Conservation (phyloP, 2,113 vertebrate genomes). For the Clarias gariepinus region DNA sequence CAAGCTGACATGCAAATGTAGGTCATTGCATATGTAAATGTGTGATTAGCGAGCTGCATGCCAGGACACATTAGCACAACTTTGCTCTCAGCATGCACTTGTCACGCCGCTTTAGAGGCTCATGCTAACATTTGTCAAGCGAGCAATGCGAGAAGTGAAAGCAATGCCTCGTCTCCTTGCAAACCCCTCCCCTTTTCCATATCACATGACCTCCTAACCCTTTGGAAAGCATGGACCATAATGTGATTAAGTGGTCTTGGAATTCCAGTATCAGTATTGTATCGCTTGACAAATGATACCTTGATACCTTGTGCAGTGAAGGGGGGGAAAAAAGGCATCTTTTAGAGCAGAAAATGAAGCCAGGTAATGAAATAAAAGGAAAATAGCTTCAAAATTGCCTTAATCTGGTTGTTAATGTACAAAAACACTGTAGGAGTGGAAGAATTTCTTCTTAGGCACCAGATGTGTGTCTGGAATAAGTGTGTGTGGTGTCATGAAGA, state of each 20-base stretch:
- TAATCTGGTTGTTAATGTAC: slow-evolving; percentile 6
- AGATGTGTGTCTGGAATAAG: slow-evolving; percentile 50
- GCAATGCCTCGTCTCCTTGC: slow-evolving; percentile 72
- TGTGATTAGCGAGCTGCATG: slow-evolving; percentile 98
- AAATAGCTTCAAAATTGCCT: background rate
- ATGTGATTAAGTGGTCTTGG: no score
- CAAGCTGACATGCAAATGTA: slow-evolving; percentile 99
- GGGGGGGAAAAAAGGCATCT: background rate
- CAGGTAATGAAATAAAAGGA: background rate
- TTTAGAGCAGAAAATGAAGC: background rate
- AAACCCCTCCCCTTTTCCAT: background rate
- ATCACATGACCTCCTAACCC: slow-evolving; percentile 14
- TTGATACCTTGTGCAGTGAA: background rate
- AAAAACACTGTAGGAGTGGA: slow-evolving; percentile 4
- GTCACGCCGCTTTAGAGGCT: slow-evolving; percentile 92
- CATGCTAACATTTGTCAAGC: slow-evolving; percentile 94
- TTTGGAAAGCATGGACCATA: background rate
- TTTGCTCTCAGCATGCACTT: slow-evolving; percentile 98
- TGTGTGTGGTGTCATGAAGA: slow-evolving; percentile 60
- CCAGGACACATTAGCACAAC: slow-evolving; percentile 98
- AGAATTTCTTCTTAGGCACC: slow-evolving; percentile 32
- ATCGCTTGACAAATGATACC: background rate
- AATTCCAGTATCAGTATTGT: no score
- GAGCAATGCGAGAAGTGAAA: slow-evolving; percentile 78
- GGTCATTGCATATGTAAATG: slow-evolving; percentile 99